phyloP scores from a whole-genome alignment of 1,140 invertebrate species.

The Vollenhovia emeryi region DNA sequence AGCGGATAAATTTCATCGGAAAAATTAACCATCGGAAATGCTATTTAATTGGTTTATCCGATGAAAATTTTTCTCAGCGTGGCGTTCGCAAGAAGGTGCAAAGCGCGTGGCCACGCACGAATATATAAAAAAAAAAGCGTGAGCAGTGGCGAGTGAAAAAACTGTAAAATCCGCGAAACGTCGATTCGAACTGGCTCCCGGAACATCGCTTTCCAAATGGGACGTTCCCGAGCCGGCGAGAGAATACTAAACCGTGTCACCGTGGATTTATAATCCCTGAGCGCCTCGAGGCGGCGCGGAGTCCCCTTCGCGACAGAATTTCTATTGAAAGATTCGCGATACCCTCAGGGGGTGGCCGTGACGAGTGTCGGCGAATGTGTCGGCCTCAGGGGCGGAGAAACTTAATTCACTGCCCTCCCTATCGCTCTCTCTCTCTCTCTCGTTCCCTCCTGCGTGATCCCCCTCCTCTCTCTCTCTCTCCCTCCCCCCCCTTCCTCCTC shows the following conservation, averaged over 20 bases:
- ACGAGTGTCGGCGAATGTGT: conserved; percentile 76
- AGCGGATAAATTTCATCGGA: too few species aligned
- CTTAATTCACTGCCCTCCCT: conserved; percentile 76
- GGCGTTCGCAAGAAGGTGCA: too few species aligned
- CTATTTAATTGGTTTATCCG: too few species aligned
- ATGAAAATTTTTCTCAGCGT: too few species aligned
- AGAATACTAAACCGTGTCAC: conserved; percentile 11
- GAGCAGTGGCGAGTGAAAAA: neutral
- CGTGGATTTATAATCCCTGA: conserved; percentile 27
- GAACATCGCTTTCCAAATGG: neutral
- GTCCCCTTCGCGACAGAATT: conserved; percentile 72
- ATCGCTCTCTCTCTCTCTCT: conserved; percentile 36
- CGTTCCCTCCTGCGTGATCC: conserved; percentile 17
- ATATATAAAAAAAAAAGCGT: neutral
- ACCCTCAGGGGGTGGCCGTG: conserved; percentile 72
- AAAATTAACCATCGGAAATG: too few species aligned
- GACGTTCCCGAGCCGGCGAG: neutral
- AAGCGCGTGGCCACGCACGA: neutral
- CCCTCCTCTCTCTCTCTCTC: neutral
- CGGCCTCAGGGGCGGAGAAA: conserved; percentile 77
- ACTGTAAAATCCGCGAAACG: neutral
- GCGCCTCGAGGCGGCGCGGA: conserved; percentile 67
- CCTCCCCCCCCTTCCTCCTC: neutral
- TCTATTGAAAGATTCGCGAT: conserved; percentile 75
- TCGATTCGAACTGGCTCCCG: neutral